Evolutionary conservation across 2,797 vertebrate species (phyloP), one percentile per base, ranked within the genome.

Genomic region (Poecilia picta): DNA sequence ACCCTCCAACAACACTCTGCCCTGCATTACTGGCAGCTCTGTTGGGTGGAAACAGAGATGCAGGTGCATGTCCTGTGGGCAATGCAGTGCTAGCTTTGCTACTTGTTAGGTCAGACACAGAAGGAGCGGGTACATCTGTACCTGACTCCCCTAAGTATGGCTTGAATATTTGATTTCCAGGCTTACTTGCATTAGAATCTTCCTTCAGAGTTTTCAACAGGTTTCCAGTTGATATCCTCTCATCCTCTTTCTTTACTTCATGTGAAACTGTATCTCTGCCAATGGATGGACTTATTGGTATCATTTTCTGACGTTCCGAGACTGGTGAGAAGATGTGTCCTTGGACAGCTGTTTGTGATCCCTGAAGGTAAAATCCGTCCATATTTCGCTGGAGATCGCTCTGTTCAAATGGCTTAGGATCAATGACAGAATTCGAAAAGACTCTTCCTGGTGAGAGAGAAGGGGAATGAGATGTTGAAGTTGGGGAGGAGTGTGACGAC

Each of bases 271-370:
- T 31, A 55, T 66, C 66, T 85, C 66, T 79, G 49, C 47, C 49
- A 79, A 94, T 91, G 82, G 86, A 92, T 4, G 94, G 92, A 70
- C 91, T 95, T 89, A 93, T 87, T 47, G 92, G 83, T 13, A 93
- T 94, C 76, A 81, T 94, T 45, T 95, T 87, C 28, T 90, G 90
- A 31, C 89, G 89, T 81, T 86, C 57, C 46, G 81, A 16, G 0
- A 53, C 70, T 57, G 81, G 59, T 79, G 36, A 59, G 3, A 74
- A 79, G 75, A 70, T 75, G 47, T 75, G 39, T 77, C 87, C 76
- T 20, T 85, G 81, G 6, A 47, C 36, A 72, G 70, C 62, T 64
- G 64, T 43, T 74, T 82, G 84, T 36, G 83, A 72, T 80, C 92
- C 59, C 59, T 88, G 85, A 70, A 81, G 36, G 64, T 72, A 59